Base-by-base conservation (phyloP, 2,888 invertebrate species). In the Aethes cnicana region DNA sequence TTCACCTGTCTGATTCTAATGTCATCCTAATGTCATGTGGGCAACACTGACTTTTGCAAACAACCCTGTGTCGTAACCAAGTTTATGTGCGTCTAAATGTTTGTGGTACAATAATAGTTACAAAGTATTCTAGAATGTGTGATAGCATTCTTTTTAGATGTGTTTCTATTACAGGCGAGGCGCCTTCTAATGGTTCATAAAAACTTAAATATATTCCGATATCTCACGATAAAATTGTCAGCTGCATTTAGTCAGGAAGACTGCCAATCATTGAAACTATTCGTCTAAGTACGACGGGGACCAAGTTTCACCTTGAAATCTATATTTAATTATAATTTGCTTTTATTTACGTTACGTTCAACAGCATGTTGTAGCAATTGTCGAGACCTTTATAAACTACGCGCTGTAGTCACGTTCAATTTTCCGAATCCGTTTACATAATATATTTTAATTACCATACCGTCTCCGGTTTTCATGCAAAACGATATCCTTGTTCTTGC, bases 391-490 rank as follows among this genome's bases (percentile, higher is more conserved):
- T 21, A 21, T 21, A 21, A 21, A n/a, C 21, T 7, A 21, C n/a
- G n/a, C n/a, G n/a, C 62, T 41, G 66, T 47, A 62, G 70, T 74
- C 73, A 77, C 72, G 73, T 67, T 67, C 60, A 54, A 56, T 62
- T 71, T 74, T 80, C 79, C 37, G 11, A 39, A 52, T 52, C 52
- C 80, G 83, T 75, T 84, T 85, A 69, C 77, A 81, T 83, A 79
- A 83, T 81, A 65, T 77, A 78, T 55, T 50, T 53, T 63, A 69
- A 73, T 70, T 70, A 69, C 59, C 64, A 63, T 56, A 16, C 53
- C 62, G 67, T 65, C 72, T 73, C 72, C 73, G 70, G 68, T 66
- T 74, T 69, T 62, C 55, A 59, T 68, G 55, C 59, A 64, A 73
- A 72, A 72, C 69, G 61, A 68, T 69, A 69, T 70, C 62, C 68